Evolutionary conservation across 2,888 invertebrate species (phyloP), one percentile per base, ranked within the genome.

Genomic region (Embidobia sp.): DNA sequence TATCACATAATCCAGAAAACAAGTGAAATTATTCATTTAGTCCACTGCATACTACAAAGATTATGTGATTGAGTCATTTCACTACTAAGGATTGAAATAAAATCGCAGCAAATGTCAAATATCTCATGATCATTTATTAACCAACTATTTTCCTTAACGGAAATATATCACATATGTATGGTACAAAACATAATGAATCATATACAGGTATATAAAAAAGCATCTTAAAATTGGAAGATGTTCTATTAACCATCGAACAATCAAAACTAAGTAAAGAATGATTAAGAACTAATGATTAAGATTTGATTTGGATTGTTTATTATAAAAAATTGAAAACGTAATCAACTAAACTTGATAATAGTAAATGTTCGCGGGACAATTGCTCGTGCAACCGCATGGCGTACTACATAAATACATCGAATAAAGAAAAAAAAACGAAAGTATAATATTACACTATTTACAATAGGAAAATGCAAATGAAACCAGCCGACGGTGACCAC

Each of bases 401-500:
- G 26, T n/a, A 8, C 31, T 15, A n/a, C 42, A 74, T 59, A 66
- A 59, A 66, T 66, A 74, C 46, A 19, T 57, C 13, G 22, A 59
- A 74, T 59, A 10, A 10, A 59, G 53, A 35, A 35, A 46, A 74
- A 26, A 35, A 55, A 13, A 11, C 19, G 61, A 42, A 35, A 57
- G 42, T 67, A 63, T 22, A 87, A 84, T 84, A 81, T 85, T 88
- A 88, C 88, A 88, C 82, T 88, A 88, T 88, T 79, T 88, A 88
- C 88, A 88, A 84, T 78, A 82, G 80, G 81, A 55, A 83, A 84
- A 82, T 82, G 81, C 77, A 79, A 83, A 83, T 75, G 64, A 80
- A 84, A 81, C 83, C 78, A 84, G 83, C 79, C 80, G 80, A 80
- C 70, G 74, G 79, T 73, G 35, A 37, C 44, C 35, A 27, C 63